Base-by-base conservation (phyloP, 2,888 invertebrate species). In the Geotrupes spiniger region DNA sequence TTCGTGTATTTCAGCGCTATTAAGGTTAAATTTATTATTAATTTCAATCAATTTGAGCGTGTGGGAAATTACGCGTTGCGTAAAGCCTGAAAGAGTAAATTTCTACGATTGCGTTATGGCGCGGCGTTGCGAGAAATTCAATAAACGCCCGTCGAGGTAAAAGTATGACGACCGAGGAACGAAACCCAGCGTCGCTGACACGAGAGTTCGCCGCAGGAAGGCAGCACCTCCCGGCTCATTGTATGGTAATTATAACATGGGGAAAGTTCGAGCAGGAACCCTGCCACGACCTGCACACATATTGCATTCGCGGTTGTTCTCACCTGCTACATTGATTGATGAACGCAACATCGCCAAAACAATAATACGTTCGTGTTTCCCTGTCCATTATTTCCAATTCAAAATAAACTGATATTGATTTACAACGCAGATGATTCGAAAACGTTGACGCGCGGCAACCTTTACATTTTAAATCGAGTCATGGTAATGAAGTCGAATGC, bases 241-340 rank as follows among this genome's bases (percentile, higher is more conserved):
- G 68, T 68, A 68, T 68, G 69, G 54, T 68, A 69, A 69, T 67
- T 67, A 66, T 62, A 64, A 66, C 66, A 64, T 51, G 64, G 62
- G 60, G 61, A 65, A 68, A 64, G 60, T 61, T 60, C 42, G 57
- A 52, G 52, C 51, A 49, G 55, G 41, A 49, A 53, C 60, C 63
- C 61, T 56, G 61, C 61, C 56, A 63, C 36, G 42, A 37, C 27
- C 14, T 42, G 48, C 38, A 41, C 42, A 38, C 37, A 42, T 49
- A 49, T 46, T 42, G 37, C 48, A 45, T 40, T 49, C 27, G 51
- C 49, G 48, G 51, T 53, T 58, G 57, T 60, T 60, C 57, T 64
- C 65, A 63, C 63, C 64, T 64, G 63, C 47, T 44, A 56, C 38
- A 37, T 48, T 57, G 59, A 61, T 56, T 48, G 58, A 62, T 62